phyloP scores from a whole-genome alignment of 2,888 invertebrate genomes.

The Melikaiella ostensackeni region DNA sequence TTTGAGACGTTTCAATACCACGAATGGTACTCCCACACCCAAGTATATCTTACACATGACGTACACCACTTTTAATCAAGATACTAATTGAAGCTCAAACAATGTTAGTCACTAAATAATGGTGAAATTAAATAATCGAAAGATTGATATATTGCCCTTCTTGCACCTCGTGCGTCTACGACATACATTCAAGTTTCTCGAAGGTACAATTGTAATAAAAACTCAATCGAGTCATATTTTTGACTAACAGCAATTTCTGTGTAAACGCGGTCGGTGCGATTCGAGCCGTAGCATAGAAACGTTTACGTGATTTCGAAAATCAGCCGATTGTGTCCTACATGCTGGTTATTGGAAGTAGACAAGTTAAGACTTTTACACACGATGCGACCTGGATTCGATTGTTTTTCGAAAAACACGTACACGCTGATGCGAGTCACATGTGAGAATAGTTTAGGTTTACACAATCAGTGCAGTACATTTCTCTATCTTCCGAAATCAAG shows the following conservation, averaged over 20 bases:
- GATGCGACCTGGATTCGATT: neutral
- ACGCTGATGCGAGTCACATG: conserved; percentile 57
- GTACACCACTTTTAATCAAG: conserved; percentile 76
- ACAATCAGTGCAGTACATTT: neutral
- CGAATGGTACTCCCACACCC: conserved; percentile 75
- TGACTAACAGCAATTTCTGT: neutral
- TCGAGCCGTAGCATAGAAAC: conserved; percentile 49
- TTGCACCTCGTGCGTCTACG: conserved; percentile 62
- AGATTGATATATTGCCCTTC: conserved; percentile 69
- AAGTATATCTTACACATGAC: conserved; percentile 77
- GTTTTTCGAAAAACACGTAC: conserved; percentile 47
- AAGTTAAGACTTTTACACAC: conserved; percentile 3
- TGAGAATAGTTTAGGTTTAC: conserved; percentile 59
- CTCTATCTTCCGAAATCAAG: neutral
- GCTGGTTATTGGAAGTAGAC: neutral
- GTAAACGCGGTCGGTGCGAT: conserved; percentile 44
- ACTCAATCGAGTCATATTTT: neutral
- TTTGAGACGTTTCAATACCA: conserved; percentile 58
- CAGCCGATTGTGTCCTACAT: conserved; percentile 6
- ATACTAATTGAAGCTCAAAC: conserved; percentile 77
- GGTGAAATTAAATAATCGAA: conserved; percentile 75
- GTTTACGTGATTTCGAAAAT: conserved; percentile 50
- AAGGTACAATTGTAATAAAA: conserved; percentile 4
- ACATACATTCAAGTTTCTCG: conserved; percentile 29
- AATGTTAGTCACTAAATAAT: conserved; percentile 77